A percentile compares a stretch with the other conserved stretches of the same genome.
phyloP scores from a whole-genome alignment of 2,113 vertebrate genomes.

The Myotis davidii region DNA sequence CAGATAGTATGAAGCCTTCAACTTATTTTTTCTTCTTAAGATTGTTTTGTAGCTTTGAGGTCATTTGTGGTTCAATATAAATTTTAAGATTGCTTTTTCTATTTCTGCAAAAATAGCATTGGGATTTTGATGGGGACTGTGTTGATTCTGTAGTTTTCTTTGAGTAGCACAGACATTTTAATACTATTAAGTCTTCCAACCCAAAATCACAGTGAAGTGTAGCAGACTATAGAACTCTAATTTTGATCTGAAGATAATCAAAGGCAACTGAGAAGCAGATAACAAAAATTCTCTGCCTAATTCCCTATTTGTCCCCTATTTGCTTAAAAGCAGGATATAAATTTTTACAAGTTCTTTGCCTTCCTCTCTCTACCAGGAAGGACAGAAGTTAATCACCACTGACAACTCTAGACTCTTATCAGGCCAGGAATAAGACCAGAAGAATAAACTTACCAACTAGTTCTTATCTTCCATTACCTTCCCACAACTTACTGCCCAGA shows the following conservation, averaged over 20 bases:
- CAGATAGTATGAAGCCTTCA: background rate
- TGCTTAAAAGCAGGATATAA: background rate
- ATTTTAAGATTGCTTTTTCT: constrained; percentile 26
- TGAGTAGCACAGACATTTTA: background rate
- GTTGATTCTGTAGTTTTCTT: too few relatives aligned
- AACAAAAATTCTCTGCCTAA: background rate
- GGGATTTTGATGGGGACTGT: too few relatives aligned
- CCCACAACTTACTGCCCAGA: background rate
- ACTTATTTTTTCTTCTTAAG: background rate
- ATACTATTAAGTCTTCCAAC: background rate
- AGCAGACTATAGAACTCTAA: background rate
- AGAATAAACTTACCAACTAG: background rate
- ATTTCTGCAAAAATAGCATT: background rate
- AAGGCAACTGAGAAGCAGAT: background rate
- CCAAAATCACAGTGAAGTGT: background rate
- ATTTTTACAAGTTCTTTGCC: background rate
- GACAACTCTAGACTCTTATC: background rate
- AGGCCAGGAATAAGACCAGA: background rate
- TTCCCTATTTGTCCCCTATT: background rate
- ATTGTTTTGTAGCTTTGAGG: background rate
- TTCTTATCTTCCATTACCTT: background rate
- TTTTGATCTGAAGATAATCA: background rate
- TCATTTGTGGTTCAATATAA: background rate
- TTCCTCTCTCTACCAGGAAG: background rate
- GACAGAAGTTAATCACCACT: background rate